Evolutionary conservation across 2,888 invertebrate genomes (phyloP).

Genomic region (Atrina japonica): DNA sequence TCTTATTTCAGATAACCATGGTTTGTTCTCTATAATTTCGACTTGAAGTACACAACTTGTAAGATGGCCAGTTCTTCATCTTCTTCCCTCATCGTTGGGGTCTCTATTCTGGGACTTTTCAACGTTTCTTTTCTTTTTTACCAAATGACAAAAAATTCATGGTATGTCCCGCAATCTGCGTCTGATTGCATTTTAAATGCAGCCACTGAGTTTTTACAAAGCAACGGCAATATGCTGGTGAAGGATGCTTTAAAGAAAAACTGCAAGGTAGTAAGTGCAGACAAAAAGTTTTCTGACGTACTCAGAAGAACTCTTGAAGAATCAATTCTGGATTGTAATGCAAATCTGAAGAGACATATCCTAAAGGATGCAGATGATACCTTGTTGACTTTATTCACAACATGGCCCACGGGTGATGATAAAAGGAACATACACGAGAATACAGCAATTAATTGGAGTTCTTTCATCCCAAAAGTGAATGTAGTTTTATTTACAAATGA

Average conservation of each 20-base stretch:
- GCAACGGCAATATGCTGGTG: background rate
- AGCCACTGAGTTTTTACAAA: background rate
- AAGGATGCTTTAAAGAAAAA: constrained; percentile 3
- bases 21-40: too few species aligned
- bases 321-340: background rate
- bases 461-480: constrained; percentile 48
- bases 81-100: too few species aligned
- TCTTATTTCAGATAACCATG: too few species aligned
- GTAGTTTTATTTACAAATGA: constrained; percentile 59
- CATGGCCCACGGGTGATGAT: constrained; percentile 35
- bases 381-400: constrained; percentile 40
- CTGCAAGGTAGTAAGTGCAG: background rate
- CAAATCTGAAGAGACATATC: background rate
- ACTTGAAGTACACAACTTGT: too few species aligned
- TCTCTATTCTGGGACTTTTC: too few species aligned
- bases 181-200: background rate
- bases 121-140: too few species aligned
- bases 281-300: too few species aligned
- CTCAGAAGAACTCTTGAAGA: too few species aligned
- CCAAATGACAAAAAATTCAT: too few species aligned
- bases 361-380: background rate
- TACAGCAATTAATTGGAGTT: constrained; percentile 58
- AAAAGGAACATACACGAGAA: constrained; percentile 49
- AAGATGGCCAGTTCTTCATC: too few species aligned
- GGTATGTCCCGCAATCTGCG: too few species aligned